Conservation (phyloP, 2,888 invertebrate species). For the Allolobophora icterica region DNA sequence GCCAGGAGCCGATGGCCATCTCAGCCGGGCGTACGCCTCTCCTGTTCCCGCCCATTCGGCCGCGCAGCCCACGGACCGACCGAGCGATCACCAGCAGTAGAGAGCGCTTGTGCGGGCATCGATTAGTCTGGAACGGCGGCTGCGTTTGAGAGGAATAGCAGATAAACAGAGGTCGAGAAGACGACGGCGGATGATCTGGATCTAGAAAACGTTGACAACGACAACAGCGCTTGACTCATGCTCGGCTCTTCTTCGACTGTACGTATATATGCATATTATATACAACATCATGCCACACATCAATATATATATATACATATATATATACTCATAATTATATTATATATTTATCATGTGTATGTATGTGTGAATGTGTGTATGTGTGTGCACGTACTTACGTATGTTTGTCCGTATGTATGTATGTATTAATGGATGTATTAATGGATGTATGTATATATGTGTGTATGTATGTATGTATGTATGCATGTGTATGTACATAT, state of each 20-base stretch:
- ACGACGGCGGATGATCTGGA: neutral
- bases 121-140: neutral
- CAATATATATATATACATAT: neutral
- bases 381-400: too few relatives aligned
- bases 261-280: neutral
- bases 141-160: neutral
- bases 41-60: neutral
- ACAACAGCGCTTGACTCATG: neutral
- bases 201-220: neutral
- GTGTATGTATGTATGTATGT: too few relatives aligned
- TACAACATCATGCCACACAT: too few relatives aligned
- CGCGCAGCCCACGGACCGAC: neutral
- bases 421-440: too few relatives aligned
- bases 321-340: neutral
- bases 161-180: constrained; percentile 17
- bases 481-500: too few relatives aligned
- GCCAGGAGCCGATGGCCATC: neutral
- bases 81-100: neutral
- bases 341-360: neutral
- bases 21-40: neutral
- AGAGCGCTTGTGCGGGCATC: neutral
- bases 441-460: too few relatives aligned
- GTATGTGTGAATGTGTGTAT: too few relatives aligned
- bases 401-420: too few relatives aligned
- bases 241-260: neutral